These are phyloP conservation scores for Calidris pugnax DNA, from an alignment of 2,113 vertebrate species.

Conservation along the genomic window DNA sequence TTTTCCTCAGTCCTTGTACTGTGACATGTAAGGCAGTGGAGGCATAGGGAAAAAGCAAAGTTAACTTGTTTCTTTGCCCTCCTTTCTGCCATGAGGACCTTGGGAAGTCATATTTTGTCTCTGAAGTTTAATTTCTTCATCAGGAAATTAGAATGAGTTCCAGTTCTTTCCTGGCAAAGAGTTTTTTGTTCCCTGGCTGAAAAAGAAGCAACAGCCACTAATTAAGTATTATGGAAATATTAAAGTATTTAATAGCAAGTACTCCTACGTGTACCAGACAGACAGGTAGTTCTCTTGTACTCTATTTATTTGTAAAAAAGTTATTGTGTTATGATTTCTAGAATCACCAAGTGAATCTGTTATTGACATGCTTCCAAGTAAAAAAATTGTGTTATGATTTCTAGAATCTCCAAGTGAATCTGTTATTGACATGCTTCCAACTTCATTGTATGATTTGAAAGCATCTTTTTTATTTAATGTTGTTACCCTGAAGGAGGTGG, in stretches of 20 bases:
- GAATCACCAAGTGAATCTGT: neutral
- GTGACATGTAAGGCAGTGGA: neutral
- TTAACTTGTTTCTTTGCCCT: constrained; percentile 30
- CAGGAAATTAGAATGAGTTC: constrained; percentile 47
- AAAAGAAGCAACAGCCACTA: constrained; percentile 32
- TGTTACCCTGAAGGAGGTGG: neutral
- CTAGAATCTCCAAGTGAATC: neutral
- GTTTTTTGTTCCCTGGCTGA: constrained; percentile 45
- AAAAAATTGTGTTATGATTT: neutral
- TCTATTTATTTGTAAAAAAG: neutral
- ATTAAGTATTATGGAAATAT: constrained; percentile 52
- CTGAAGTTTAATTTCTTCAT: constrained; percentile 58
- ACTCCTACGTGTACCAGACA: neutral
- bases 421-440: neutral
- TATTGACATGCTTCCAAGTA: neutral
- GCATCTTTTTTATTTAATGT: constrained; percentile 1
- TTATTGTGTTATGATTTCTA: neutral
- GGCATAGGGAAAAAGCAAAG: neutral
- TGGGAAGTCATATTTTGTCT: constrained; percentile 43
- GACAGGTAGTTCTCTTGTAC: neutral
- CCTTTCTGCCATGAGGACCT: constrained; percentile 9
- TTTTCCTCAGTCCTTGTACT: neutral
- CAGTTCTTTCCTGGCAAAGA: constrained; percentile 19
- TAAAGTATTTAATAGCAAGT: constrained; percentile 14
- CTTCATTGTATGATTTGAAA: neutral